These are phyloP conservation scores for Hirtodrosophila trivittata DNA, from an alignment of 2,888 invertebrate species.

Conservation along the genomic window DNA sequence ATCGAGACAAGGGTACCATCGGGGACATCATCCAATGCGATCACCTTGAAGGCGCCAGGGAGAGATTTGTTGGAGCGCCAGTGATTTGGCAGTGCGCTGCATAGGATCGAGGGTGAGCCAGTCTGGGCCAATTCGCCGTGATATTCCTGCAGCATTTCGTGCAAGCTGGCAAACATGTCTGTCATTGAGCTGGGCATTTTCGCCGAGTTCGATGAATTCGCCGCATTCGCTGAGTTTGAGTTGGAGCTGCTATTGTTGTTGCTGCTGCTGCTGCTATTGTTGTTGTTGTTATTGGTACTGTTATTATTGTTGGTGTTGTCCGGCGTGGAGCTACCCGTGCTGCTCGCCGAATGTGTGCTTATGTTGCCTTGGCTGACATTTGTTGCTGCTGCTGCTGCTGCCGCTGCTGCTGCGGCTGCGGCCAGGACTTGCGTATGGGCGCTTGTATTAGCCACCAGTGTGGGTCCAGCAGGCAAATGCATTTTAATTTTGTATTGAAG, in stretches of 20 bases:
- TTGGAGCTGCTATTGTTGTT: slow-evolving; percentile 37
- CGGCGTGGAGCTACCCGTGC: slow-evolving; percentile 64
- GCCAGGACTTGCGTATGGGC: slow-evolving; percentile 71
- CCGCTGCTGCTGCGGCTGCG: slow-evolving; percentile 60
- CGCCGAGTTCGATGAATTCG: slow-evolving; percentile 67
- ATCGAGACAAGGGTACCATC: slow-evolving; percentile 98
- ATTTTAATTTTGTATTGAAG: slow-evolving; percentile 47
- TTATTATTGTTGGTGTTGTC: slow-evolving; percentile 37
- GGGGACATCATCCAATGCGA: slow-evolving; percentile 95
- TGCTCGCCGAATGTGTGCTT: slow-evolving; percentile 70
- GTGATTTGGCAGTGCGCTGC: slow-evolving; percentile 96
- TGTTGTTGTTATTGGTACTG: slow-evolving; percentile 45
- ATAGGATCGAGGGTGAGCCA: slow-evolving; percentile 97
- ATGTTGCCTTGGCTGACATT: slow-evolving; percentile 47
- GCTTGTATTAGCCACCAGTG: slow-evolving; percentile 77
- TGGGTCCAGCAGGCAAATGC: slow-evolving; percentile 83
- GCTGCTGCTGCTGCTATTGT: slow-evolving; percentile 22
- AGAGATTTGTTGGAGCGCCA: slow-evolving; percentile 99
- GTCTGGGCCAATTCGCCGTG: slow-evolving; percentile 97
- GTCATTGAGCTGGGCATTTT: slow-evolving; percentile 87
- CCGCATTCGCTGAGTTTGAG: slow-evolving; percentile 11
- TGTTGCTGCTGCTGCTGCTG: slow-evolving; percentile 35
- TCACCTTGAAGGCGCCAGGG: slow-evolving; percentile 97
- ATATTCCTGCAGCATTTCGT: slow-evolving; percentile 92
- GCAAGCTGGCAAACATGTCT: slow-evolving; percentile 90